These are phyloP conservation scores for Choreutis nemorana DNA, from an alignment of 2,888 invertebrate species.

Conservation along the genomic window DNA sequence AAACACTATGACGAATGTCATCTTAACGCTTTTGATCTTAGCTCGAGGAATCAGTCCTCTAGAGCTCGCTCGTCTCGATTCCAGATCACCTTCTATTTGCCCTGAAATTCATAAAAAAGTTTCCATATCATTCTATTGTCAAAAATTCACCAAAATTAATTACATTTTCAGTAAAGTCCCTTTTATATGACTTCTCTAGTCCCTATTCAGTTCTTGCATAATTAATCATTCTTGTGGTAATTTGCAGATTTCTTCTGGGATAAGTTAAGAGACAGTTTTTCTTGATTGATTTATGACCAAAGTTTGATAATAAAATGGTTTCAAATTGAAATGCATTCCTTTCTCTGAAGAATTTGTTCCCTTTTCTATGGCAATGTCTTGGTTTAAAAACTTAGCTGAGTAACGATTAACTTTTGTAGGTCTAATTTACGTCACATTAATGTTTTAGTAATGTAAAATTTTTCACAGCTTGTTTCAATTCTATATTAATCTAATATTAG, in stretches of 20 bases:
- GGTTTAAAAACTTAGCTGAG: no score
- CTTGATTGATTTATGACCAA: no score
- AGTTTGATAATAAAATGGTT: no score
- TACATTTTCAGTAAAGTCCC: conserved; percentile 1
- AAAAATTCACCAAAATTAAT: background rate
- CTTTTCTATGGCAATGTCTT: no score
- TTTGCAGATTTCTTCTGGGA: conserved; percentile 1
- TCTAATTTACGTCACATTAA: no score
- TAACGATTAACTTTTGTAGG: no score
- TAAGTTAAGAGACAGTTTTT: no score
- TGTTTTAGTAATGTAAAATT: no score
- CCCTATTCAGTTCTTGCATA: conserved; percentile 1
- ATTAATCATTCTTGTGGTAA: conserved; percentile 1
- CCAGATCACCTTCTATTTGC: conserved; percentile 55
- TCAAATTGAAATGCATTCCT: no score
- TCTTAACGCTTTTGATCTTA: conserved; percentile 96
- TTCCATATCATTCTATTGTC: no score
- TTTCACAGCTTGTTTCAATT: no score
- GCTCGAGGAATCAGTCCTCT: conserved; percentile 93
- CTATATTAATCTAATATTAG: no score
- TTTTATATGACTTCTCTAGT: background rate
- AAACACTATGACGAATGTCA: conserved; percentile 96
- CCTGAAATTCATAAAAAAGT: conserved; percentile 26
- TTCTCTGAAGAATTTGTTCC: conserved; percentile 4
- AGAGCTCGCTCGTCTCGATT: conserved; percentile 83